Evolutionary conservation across 2,888 invertebrate species (phyloP).

Genomic region (Cheiracanthium punctorium): DNA sequence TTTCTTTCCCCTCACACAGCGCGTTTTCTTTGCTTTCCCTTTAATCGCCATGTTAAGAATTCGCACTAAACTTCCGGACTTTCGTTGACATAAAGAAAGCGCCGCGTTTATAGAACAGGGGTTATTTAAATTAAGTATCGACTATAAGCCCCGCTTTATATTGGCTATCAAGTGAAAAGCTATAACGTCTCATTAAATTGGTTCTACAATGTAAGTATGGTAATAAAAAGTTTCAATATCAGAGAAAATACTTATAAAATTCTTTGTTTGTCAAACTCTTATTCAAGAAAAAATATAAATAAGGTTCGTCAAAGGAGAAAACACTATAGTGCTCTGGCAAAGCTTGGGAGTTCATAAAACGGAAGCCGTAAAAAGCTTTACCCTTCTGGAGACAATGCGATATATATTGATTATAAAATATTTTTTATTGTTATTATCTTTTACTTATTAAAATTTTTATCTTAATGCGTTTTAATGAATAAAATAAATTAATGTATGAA

Average conservation of each 20-base stretch:
- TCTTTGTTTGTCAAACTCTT: constrained; percentile 8
- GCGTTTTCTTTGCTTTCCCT: constrained; percentile 41
- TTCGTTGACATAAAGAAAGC: constrained; percentile 52
- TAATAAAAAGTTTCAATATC: constrained; percentile 45
- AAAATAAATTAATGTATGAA: too few relatives aligned
- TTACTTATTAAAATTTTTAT: too few relatives aligned
- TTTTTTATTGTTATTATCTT: too few relatives aligned
- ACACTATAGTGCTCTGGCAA: not conserved
- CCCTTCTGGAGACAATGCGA: too few relatives aligned
- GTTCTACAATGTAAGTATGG: constrained; percentile 18
- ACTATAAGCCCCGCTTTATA: constrained; percentile 33
- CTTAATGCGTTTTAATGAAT: too few relatives aligned
- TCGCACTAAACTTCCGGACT: constrained; percentile 63
- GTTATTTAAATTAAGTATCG: constrained; percentile 64
- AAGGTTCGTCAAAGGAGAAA: not conserved
- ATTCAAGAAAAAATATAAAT: not conserved
- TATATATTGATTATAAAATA: too few relatives aligned
- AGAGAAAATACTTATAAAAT: constrained; percentile 12
- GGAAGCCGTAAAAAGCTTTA: too few relatives aligned
- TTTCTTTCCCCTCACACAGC: constrained; percentile 16
- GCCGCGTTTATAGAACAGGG: constrained; percentile 48
- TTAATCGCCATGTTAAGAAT: constrained; percentile 66
- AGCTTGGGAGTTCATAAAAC: too few relatives aligned
- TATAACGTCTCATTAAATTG: constrained; percentile 39
- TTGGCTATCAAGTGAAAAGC: constrained; percentile 27